Conservation (phyloP, 2,113 vertebrate species). For the Catharus minimus region DNA sequence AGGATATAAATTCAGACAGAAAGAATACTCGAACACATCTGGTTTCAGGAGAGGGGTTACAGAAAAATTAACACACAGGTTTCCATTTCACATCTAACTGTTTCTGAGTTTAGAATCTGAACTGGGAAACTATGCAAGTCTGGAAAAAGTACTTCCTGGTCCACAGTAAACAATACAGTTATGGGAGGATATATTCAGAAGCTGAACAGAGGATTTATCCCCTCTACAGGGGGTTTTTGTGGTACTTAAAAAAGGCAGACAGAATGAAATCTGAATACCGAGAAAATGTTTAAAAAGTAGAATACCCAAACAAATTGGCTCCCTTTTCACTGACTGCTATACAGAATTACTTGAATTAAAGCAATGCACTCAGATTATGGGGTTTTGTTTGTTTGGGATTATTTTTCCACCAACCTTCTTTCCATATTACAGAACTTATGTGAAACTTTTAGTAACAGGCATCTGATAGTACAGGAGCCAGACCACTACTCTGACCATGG, state of each 20-base stretch:
- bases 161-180: neutral
- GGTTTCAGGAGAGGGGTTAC: neutral
- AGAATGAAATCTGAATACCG: neutral
- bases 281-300: neutral
- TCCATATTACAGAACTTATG: neutral
- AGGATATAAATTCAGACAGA: neutral
- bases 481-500: neutral
- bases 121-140: neutral
- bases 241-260: neutral
- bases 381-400: neutral
- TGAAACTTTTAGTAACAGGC: neutral
- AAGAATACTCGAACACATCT: neutral
- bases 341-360: neutral
- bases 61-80: neutral
- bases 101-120: neutral
- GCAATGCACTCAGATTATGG: neutral
- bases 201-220: neutral
- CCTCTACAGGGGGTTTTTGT: accelerated
- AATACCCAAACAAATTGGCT: neutral
- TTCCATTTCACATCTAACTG: neutral
- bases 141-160: neutral
- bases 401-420: neutral
- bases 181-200: neutral
- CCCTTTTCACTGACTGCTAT: neutral
- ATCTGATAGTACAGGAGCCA: neutral